phyloP scores from a whole-genome alignment of 2,113 vertebrate species.

The Atherinomorus stipes region DNA sequence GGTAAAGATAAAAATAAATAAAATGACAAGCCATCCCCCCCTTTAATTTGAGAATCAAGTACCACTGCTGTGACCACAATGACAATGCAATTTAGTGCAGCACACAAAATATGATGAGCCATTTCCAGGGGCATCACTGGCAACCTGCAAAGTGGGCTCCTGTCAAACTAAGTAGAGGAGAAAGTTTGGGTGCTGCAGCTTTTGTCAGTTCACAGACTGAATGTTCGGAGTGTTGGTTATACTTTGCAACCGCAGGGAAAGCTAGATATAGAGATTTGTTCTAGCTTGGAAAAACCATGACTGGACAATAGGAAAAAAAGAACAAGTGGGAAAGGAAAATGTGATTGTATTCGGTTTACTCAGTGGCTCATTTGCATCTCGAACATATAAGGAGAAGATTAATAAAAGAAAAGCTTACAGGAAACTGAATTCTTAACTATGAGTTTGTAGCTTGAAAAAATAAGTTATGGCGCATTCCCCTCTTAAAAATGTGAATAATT shows the following conservation, averaged over 20 bases:
- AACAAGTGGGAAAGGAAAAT: no score
- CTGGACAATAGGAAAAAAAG: no score
- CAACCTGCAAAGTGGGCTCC: constrained; percentile 23
- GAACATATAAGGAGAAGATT: no score
- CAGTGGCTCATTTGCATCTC: no score
- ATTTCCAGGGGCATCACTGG: constrained; percentile 34
- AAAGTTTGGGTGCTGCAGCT: constrained; percentile 9
- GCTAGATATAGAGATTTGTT: no score
- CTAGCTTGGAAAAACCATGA: no score
- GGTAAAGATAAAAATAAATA: constrained; percentile 7
- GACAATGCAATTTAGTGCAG: constrained; percentile 28
- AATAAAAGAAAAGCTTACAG: no score
- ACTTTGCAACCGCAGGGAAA: background rate
- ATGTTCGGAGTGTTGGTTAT: background rate
- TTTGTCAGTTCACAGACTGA: constrained; percentile 7
- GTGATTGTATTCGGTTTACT: no score
- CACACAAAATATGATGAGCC: constrained; percentile 50
- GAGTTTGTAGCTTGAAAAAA: no score
- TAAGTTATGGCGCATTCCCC: no score
- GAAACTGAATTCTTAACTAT: no score
- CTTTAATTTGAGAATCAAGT: constrained; percentile 1
- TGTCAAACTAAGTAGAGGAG: constrained; percentile 26
- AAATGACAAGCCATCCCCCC: background rate
- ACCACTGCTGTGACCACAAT: constrained; percentile 26
- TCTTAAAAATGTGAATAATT: no score